A percentile compares a stretch with the other conserved stretches of the same genome.
Evolutionary conservation across 2,113 vertebrate genomes (phyloP).

Genomic region (Sylvilagus bachmani): DNA sequence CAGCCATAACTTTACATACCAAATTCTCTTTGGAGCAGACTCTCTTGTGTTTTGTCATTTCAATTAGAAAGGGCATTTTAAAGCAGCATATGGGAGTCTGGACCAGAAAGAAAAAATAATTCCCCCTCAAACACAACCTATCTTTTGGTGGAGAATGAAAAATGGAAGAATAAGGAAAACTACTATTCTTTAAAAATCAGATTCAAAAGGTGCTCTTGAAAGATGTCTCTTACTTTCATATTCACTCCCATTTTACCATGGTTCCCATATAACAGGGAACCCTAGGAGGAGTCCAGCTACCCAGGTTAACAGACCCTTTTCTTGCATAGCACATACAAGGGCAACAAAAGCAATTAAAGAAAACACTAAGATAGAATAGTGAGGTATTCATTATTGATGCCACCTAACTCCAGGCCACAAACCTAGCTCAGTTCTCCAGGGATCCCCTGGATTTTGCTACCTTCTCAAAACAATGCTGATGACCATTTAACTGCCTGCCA

Average conservation of each 20-base stretch:
- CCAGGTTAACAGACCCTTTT: neutral
- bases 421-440: neutral
- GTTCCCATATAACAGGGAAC: neutral
- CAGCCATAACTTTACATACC: slow-evolving; percentile 28
- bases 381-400: slow-evolving; percentile 10
- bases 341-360: neutral
- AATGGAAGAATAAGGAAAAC: neutral
- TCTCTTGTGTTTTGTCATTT: slow-evolving; percentile 57
- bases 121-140: slow-evolving; percentile 4
- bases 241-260: neutral
- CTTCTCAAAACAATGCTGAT: slow-evolving; percentile 59
- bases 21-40: slow-evolving; percentile 42
- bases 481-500: slow-evolving; percentile 3
- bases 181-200: slow-evolving; percentile 1
- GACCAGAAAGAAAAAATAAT: neutral
- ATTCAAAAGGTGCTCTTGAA: neutral
- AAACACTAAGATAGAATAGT: neutral
- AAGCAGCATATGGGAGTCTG: slow-evolving; percentile 14
- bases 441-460: slow-evolving; percentile 27
- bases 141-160: slow-evolving; percentile 2
- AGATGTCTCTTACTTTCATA: neutral
- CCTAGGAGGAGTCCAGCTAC: neutral
- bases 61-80: slow-evolving; percentile 57
- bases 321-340: neutral
- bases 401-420: neutral